Evolutionary conservation across 2,113 vertebrate species (phyloP).

Genomic region (Talpa occidentalis): DNA sequence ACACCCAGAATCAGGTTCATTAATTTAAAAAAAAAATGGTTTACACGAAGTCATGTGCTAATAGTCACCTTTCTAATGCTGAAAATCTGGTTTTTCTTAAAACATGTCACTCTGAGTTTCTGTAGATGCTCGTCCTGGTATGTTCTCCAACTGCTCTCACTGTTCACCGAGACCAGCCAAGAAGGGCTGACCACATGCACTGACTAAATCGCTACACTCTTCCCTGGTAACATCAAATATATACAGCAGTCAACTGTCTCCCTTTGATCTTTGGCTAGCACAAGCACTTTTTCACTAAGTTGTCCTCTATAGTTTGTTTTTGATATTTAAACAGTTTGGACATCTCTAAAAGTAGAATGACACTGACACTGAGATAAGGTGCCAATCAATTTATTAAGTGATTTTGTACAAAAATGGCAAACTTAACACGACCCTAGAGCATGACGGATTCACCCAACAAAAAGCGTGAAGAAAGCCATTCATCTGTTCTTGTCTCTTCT

Average conservation of each 20-base stretch:
- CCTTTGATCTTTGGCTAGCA: slow-evolving; percentile 72
- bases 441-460: slow-evolving; percentile 56
- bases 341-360: slow-evolving; percentile 71
- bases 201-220: background rate
- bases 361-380: slow-evolving; percentile 71
- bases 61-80: background rate
- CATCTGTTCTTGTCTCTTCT: slow-evolving; percentile 53
- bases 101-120: background rate
- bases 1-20: background rate
- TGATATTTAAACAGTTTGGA: slow-evolving; percentile 81
- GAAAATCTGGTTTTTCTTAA: slow-evolving; percentile 30
- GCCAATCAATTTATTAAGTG: slow-evolving; percentile 79
- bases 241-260: slow-evolving; percentile 44
- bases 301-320: slow-evolving; percentile 71
- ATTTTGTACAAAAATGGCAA: slow-evolving; percentile 71
- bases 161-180: background rate
- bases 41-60: background rate
- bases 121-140: background rate
- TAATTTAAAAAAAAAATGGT: background rate
- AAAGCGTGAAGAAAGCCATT: slow-evolving; percentile 66
- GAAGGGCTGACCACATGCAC: background rate
- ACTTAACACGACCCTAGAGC: slow-evolving; percentile 65
- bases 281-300: slow-evolving; percentile 69
- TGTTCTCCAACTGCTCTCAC: background rate
- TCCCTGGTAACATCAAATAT: slow-evolving; percentile 16